Evolutionary conservation across 2,888 invertebrate species (phyloP).

Genomic region (Trachelus troglodyta): DNA sequence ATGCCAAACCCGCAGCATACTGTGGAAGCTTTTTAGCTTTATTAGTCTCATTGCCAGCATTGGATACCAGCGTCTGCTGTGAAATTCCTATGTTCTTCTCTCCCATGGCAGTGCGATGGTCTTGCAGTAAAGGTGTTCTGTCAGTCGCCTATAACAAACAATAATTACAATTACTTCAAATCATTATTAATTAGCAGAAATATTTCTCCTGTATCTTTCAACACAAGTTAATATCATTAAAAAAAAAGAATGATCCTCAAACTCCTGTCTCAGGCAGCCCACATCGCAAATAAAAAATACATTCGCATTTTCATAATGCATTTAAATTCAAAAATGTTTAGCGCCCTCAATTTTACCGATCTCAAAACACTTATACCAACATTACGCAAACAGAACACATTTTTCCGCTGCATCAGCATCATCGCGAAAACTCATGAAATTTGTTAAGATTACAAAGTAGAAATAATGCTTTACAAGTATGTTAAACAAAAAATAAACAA

Average conservation of each 20-base stretch:
- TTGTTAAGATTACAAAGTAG: neutral
- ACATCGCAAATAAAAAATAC: neutral
- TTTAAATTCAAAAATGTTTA: neutral
- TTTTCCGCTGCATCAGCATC: neutral
- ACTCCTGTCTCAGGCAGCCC: neutral
- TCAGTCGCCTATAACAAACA: slow-evolving; percentile 58
- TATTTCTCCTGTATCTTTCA: neutral
- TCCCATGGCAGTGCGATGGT: slow-evolving; percentile 49
- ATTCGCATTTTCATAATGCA: neutral
- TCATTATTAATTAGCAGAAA: neutral
- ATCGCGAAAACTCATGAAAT: neutral
- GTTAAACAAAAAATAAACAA: neutral
- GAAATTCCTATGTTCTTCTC: slow-evolving; percentile 73
- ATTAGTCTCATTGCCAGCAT: slow-evolving; percentile 30
- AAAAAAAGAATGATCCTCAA: neutral
- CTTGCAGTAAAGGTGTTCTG: slow-evolving; percentile 56
- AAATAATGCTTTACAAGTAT: neutral
- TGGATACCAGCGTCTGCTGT: slow-evolving; percentile 69
- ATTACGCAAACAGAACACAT: neutral
- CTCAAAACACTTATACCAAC: neutral
- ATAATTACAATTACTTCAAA: neutral
- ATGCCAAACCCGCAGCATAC: slow-evolving; percentile 76
- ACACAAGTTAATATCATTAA: neutral
- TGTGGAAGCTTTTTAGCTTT: slow-evolving; percentile 71
- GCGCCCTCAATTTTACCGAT: neutral